These are phyloP conservation scores for Wasmannia auropunctata DNA, from an alignment of 1,140 invertebrate species.

Conservation along the genomic window DNA sequence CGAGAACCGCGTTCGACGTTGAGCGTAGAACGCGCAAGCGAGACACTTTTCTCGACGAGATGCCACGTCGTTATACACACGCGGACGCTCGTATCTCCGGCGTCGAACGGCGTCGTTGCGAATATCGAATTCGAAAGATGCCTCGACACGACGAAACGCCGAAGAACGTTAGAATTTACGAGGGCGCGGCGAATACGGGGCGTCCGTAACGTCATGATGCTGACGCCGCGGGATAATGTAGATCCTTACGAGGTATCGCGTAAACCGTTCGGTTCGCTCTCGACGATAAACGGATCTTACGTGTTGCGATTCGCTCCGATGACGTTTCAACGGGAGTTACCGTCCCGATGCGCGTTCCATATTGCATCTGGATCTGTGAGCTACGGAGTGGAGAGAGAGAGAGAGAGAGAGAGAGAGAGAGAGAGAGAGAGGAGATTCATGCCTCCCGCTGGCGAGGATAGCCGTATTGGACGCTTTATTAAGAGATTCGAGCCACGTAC, in stretches of 20 bases:
- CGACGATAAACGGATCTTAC: neutral
- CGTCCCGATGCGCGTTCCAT: neutral
- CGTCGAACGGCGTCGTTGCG: neutral
- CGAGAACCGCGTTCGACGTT: neutral
- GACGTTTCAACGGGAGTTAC: neutral
- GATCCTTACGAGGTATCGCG: neutral
- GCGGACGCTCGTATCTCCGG: neutral
- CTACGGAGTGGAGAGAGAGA: neutral
- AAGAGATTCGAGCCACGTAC: constrained; percentile 48
- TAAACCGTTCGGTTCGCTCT: neutral
- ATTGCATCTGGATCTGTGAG: neutral
- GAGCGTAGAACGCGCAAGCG: neutral
- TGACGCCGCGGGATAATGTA: neutral
- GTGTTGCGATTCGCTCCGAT: constrained; percentile 13
- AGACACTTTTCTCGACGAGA: constrained; percentile 38
- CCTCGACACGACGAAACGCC: neutral
- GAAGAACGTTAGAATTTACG: neutral
- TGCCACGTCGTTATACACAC: neutral
- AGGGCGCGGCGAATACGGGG: neutral
- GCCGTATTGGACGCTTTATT: constrained; percentile 18
- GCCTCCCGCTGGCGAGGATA: neutral
- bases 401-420: no score
- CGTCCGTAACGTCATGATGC: neutral
- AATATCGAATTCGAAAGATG: neutral
- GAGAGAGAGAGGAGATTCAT: no score